Base-by-base conservation (phyloP, 1,140 invertebrate species). In the Calephelis nemesis region DNA sequence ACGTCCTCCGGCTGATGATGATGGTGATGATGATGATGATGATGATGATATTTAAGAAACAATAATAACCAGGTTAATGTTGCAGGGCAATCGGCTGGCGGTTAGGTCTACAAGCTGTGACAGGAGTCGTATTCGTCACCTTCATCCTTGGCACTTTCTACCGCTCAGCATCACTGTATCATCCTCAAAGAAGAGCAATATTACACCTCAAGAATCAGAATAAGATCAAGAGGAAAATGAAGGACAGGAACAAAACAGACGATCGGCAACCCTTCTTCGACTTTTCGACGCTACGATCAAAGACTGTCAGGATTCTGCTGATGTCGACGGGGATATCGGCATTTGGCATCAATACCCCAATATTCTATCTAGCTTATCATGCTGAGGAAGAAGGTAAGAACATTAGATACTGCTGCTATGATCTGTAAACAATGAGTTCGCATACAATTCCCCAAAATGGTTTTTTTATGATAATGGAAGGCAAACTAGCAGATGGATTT, bases 141-240 rank as follows among this genome's bases (percentile, higher is more conserved):
- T 98, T 98, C 84, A 95, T 98, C 76, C 92, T 98, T 9, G 97
- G 97, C 15, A 97, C 96, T 4, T 97, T 97, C 90, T 98, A 98
- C 85, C 94, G 97, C 13, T 97, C 97, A 8, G 97, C 97, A 0
- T 97, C 97, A 0, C 92, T 98, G 0, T 98, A 98, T 80, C 97
- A 98, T 88, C 97, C 97, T 0, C 97, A 98, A 82, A 85, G 97
- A 69, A 93, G 97, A 58, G 97, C 97, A 42, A 98, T 98, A 74
- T 92, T 98, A 13, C 97, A 98, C 83, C 94, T 98, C 67, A 98
- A 98, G 86, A 97, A 97, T 83, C 97, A 98, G 87, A 93, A 91
- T 69, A 93, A 93, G 76, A 93, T 93, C 70, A 97, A 97, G 80
- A 93, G 96, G 63, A 97, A 97, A 84, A 94, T 95, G 85, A 96